Conservation (phyloP, 2,113 vertebrate species). For the Hucho hucho region DNA sequence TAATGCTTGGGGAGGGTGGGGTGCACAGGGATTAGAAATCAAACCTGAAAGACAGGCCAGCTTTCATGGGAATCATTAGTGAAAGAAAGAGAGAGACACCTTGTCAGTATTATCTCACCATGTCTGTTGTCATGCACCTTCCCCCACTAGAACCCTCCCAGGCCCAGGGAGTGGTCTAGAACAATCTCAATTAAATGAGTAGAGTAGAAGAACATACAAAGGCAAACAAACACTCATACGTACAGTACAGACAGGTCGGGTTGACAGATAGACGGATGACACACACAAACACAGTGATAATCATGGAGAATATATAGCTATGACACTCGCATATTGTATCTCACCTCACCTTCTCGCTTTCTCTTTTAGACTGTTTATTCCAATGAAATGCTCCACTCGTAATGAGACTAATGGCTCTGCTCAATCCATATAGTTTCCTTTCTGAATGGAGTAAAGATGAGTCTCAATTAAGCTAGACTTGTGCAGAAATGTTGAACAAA, state of each 20-base stretch:
- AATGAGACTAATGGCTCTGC: neutral
- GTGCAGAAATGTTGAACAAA: neutral
- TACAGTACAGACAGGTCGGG: too few species aligned
- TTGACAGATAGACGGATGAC: too few species aligned
- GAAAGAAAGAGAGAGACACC: conserved; percentile 1
- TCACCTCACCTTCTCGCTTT: neutral
- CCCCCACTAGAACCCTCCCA: neutral
- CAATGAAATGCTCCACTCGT: neutral
- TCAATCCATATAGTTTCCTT: neutral
- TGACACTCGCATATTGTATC: too few species aligned
- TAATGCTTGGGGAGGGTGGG: conserved; percentile 26
- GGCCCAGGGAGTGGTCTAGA: neutral
- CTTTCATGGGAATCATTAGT: conserved; percentile 3
- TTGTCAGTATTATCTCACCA: neutral
- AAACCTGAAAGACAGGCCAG: conserved; percentile 32
- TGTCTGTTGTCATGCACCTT: conserved; percentile 6
- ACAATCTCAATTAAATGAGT: neutral
- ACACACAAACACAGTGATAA: too few species aligned
- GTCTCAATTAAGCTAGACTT: neutral
- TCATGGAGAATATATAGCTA: too few species aligned
- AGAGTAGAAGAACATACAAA: neutral
- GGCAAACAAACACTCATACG: neutral
- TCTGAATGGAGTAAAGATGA: neutral
- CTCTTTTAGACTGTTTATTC: neutral
- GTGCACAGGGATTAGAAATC: conserved; percentile 20